Evolutionary conservation across 2,797 vertebrate species (phyloP).

Genomic region (Lacerta viridis): DNA sequence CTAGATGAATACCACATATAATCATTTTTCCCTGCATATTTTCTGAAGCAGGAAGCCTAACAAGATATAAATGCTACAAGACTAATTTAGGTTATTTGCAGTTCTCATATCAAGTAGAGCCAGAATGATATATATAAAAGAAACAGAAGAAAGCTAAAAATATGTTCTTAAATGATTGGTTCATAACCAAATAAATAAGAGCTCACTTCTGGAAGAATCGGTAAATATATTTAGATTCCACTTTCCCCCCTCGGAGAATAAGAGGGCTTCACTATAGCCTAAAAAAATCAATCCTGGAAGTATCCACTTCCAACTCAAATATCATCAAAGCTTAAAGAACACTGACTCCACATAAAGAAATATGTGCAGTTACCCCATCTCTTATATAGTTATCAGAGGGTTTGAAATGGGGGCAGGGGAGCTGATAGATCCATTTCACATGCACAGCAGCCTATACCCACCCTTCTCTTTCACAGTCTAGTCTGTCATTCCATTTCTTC

Average conservation of each 20-base stretch:
- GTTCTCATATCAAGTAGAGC: slow-evolving; percentile 78
- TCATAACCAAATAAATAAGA: slow-evolving; percentile 60
- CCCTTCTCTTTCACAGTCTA: not conserved
- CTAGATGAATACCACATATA: slow-evolving; percentile 83
- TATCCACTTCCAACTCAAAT: slow-evolving; percentile 12
- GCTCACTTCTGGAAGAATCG: slow-evolving; percentile 25
- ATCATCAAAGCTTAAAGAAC: slow-evolving; percentile 8
- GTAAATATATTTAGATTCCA: slow-evolving; percentile 35
- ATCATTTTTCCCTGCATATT: slow-evolving; percentile 84
- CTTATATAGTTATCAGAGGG: not conserved
- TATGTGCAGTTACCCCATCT: not conserved
- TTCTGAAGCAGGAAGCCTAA: slow-evolving; percentile 85
- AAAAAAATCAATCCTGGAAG: slow-evolving; percentile 20
- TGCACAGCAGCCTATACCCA: slow-evolving; percentile 10
- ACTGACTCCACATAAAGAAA: not conserved
- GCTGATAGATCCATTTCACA: slow-evolving; percentile 63
- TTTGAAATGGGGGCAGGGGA: slow-evolving; percentile 22
- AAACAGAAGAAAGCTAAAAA: slow-evolving; percentile 71
- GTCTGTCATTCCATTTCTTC: not conserved
- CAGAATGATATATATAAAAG: slow-evolving; percentile 69
- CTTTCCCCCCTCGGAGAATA: slow-evolving; percentile 33
- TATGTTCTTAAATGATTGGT: slow-evolving; percentile 62
- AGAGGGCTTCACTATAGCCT: slow-evolving; percentile 14
- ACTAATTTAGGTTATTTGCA: slow-evolving; percentile 85
- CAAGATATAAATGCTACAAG: slow-evolving; percentile 83